phyloP scores from a whole-genome alignment of 1,140 invertebrate species.

The Drosophila pachea region DNA sequence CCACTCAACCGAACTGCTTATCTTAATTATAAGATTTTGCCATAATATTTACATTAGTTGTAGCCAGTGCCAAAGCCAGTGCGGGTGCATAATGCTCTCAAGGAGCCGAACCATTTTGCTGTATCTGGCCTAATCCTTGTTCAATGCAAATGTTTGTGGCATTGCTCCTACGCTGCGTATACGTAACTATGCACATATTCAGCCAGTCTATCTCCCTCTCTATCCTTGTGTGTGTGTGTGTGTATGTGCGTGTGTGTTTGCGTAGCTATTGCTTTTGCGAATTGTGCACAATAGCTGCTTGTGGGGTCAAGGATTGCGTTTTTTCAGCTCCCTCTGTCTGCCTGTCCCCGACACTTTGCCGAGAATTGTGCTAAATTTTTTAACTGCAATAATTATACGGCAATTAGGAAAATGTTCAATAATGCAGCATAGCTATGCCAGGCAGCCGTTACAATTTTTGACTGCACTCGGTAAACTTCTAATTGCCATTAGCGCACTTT shows the following conservation, averaged over 20 bases:
- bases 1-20: constrained; percentile 61
- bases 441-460: constrained; percentile 74
- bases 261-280: constrained; percentile 3
- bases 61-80: constrained; percentile 16
- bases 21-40: constrained; percentile 74
- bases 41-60: constrained; percentile 66
- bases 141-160: constrained; percentile 60
- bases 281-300: constrained; percentile 13
- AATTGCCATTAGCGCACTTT: constrained; percentile 76
- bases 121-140: constrained; percentile 22
- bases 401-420: constrained; percentile 76
- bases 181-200: constrained; percentile 30
- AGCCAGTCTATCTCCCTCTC: background rate
- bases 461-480: constrained; percentile 75
- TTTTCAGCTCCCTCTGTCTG: constrained; percentile 1
- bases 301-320: constrained; percentile 51
- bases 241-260: background rate
- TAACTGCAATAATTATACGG: constrained; percentile 77
- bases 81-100: constrained; percentile 41
- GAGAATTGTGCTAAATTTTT: constrained; percentile 64
- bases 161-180: constrained; percentile 45
- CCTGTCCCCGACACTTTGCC: constrained; percentile 2
- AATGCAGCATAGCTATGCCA: constrained; percentile 59
- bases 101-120: background rate
- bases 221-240: background rate